phyloP scores from a whole-genome alignment of 2,113 vertebrate species.

The Symphodus melops region DNA sequence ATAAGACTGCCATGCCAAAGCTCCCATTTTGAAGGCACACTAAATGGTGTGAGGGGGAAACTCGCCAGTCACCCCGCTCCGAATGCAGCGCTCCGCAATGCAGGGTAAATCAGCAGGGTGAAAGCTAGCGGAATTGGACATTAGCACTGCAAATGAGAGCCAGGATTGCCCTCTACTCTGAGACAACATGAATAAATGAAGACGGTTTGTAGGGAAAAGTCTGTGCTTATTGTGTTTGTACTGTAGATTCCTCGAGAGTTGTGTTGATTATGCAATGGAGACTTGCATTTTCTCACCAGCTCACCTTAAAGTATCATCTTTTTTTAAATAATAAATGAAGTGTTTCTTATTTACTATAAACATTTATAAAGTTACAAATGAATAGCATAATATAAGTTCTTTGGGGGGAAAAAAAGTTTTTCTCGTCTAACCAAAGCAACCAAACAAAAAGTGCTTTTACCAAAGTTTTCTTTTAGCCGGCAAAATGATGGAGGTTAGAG shows the following conservation, averaged over 20 bases:
- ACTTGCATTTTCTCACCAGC: background rate
- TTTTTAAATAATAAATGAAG: too few species aligned
- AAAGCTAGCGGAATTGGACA: slow-evolving; percentile 99
- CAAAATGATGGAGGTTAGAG: too few species aligned
- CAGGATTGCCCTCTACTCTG: slow-evolving; percentile 89
- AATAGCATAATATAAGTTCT: too few species aligned
- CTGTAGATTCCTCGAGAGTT: background rate
- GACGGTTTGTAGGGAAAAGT: slow-evolving; percentile 61
- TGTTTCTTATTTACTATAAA: too few species aligned
- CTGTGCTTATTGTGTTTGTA: background rate
- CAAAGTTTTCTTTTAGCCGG: too few species aligned
- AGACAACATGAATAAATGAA: slow-evolving; percentile 86
- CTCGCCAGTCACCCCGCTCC: slow-evolving; percentile 69
- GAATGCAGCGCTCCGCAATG: slow-evolving; percentile 85
- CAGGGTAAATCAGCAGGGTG: slow-evolving; percentile 97
- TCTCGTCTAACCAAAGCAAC: too few species aligned
- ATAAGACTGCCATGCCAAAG: slow-evolving; percentile 95
- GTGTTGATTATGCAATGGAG: background rate
- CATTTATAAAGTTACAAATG: too few species aligned
- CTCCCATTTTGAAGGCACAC: slow-evolving; percentile 96
- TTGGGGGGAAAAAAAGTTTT: too few species aligned
- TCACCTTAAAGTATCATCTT: background rate
- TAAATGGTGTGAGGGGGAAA: slow-evolving; percentile 87
- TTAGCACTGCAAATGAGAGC: slow-evolving; percentile 99
- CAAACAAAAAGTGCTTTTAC: too few species aligned